Percentiles rank a stretch among this genome's conserved stretches.
phyloP scores from a whole-genome alignment of 2,888 invertebrate species.

The Sylvicola fuscatus region DNA sequence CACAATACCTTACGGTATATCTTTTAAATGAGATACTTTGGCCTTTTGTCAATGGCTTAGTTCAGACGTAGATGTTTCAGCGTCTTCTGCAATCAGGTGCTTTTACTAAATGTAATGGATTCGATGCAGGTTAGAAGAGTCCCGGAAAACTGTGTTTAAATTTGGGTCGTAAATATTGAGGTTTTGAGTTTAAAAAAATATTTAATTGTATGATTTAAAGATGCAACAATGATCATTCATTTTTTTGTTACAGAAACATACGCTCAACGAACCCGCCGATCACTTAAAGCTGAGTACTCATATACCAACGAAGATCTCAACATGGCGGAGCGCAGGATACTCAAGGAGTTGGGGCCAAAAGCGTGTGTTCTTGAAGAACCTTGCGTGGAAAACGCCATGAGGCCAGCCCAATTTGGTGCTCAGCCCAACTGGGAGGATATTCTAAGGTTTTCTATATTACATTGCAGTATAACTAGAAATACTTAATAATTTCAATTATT shows the following conservation, averaged over 20 bases:
- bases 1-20: too few species aligned
- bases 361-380: conserved; percentile 64
- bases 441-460: conserved; percentile 56
- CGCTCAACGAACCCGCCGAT: conserved; percentile 33
- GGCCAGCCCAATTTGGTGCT: conserved; percentile 17
- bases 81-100: too few species aligned
- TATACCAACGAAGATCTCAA: conserved; percentile 34
- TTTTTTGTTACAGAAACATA: conserved; percentile 4
- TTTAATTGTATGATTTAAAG: background rate
- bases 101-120: too few species aligned
- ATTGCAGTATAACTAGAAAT: background rate
- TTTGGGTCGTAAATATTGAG: too few species aligned
- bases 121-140: too few species aligned
- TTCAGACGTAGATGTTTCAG: too few species aligned
- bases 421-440: conserved; percentile 51
- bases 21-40: too few species aligned
- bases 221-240: background rate
- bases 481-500: conserved; percentile 1
- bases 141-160: too few species aligned
- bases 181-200: too few species aligned
- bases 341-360: conserved; percentile 51
- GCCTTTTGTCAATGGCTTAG: too few species aligned
- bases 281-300: conserved; percentile 19
- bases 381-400: conserved; percentile 31
- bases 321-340: conserved; percentile 60